These are phyloP conservation scores for Apamea epomidion DNA, from an alignment of 2,888 invertebrate species.

Conservation along the genomic window DNA sequence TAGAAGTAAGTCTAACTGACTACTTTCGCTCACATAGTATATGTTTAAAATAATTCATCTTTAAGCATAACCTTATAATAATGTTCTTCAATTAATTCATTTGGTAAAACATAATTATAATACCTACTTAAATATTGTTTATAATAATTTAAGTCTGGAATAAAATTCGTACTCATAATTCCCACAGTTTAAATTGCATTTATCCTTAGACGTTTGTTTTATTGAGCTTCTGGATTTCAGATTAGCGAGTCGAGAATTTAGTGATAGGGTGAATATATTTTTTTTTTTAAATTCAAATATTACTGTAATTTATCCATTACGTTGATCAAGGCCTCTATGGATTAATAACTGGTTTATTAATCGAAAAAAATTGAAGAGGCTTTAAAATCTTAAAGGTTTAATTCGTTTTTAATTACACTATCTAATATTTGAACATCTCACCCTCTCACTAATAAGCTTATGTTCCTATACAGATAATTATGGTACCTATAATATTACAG, in stretches of 20 bases:
- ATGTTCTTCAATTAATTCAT: slow-evolving; percentile 54
- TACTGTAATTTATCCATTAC: not conserved
- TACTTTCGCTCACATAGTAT: slow-evolving; percentile 32
- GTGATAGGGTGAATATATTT: slow-evolving; percentile 77
- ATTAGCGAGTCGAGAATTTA: slow-evolving; percentile 60
- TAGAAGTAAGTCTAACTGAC: slow-evolving; percentile 19
- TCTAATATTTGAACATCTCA: slow-evolving; percentile 53
- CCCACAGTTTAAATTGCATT: slow-evolving; percentile 72
- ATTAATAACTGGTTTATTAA: slow-evolving; percentile 14
- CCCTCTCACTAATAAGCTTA: slow-evolving; percentile 79
- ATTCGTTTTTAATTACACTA: not conserved
- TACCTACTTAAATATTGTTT: slow-evolving; percentile 61
- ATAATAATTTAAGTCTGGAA: slow-evolving; percentile 60
- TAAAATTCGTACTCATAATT: slow-evolving; percentile 57
- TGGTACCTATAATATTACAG: slow-evolving; percentile 76
- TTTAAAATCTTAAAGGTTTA: slow-evolving; percentile 12
- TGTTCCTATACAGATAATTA: slow-evolving; percentile 86
- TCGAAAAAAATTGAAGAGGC: not conserved
- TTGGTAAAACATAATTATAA: slow-evolving; percentile 51
- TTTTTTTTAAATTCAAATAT: not conserved
- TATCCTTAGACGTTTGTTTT: slow-evolving; percentile 72
- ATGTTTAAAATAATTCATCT: slow-evolving; percentile 49
- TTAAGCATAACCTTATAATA: slow-evolving; percentile 47
- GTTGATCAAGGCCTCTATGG: not conserved
- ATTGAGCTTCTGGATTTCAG: slow-evolving; percentile 71